Evolutionary conservation across 2,113 vertebrate species (phyloP).

Genomic region (Ibidorhyncha struthersii): DNA sequence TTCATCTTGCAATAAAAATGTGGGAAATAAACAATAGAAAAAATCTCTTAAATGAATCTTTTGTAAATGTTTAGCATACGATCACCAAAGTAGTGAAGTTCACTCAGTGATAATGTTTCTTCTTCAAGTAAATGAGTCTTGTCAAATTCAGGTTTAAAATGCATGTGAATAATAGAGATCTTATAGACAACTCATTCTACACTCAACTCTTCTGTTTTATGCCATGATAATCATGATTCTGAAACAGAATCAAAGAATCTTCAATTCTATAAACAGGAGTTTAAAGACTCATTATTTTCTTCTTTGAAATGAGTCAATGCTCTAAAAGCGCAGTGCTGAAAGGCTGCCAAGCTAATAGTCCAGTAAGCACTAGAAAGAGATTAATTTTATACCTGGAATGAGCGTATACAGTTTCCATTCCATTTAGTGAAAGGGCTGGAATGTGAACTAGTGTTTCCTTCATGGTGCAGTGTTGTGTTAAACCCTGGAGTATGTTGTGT

Average conservation of each 20-base stretch:
- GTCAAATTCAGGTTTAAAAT: background rate
- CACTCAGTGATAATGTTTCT: background rate
- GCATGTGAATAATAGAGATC: background rate
- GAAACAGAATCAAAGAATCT: conserved; percentile 41
- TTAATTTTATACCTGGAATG: conserved; percentile 52
- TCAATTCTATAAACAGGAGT: conserved; percentile 38
- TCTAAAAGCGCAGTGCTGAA: conserved; percentile 40
- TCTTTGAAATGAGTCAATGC: background rate
- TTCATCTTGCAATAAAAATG: background rate
- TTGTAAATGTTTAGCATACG: background rate
- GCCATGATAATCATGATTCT: conserved; percentile 8
- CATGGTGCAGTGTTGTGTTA: background rate
- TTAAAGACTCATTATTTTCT: conserved; percentile 32
- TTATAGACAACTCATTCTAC: background rate
- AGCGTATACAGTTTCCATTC: conserved; percentile 1
- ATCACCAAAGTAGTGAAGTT: background rate
- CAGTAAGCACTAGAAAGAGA: conserved; percentile 37
- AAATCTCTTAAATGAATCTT: background rate
- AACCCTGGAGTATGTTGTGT: background rate
- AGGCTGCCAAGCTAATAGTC: conserved; percentile 35
- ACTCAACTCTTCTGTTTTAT: background rate
- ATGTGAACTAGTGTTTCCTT: conserved; percentile 10
- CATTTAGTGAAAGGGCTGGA: conserved; percentile 10
- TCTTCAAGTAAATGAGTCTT: background rate
- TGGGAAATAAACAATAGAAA: background rate